Evolutionary conservation across 2,888 invertebrate genomes (phyloP).

Genomic region (Mimas tiliae): DNA sequence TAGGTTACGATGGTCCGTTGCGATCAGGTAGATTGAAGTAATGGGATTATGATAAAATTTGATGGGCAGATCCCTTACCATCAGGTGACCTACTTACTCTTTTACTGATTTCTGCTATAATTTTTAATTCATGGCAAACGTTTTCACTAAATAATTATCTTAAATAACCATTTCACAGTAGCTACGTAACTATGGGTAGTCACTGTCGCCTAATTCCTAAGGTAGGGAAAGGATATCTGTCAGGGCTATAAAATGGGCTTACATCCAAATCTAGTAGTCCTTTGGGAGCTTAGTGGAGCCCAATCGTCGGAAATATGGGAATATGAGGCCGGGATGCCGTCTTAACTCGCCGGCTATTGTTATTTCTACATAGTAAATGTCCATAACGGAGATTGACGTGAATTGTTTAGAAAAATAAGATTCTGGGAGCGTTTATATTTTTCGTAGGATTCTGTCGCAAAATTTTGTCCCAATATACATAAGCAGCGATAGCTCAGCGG

Average conservation of each 20-base stretch:
- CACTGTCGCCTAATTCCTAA: slow-evolving; percentile 31
- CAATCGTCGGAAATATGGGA: slow-evolving; percentile 23
- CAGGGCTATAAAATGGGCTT: slow-evolving; percentile 26
- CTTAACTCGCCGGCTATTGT: slow-evolving; percentile 21
- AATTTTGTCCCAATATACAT: too few species aligned
- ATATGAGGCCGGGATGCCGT: slow-evolving; percentile 12
- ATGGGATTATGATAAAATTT: too few species aligned
- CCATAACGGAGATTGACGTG: slow-evolving; percentile 5
- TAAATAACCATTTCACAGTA: too few species aligned
- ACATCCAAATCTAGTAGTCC: slow-evolving; percentile 23
- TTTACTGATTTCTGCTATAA: too few species aligned
- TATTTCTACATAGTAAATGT: slow-evolving; percentile 16
- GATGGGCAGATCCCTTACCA: too few species aligned
- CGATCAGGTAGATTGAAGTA: too few species aligned
- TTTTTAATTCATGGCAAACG: not conserved
- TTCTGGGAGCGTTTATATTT: not conserved
- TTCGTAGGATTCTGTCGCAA: not conserved
- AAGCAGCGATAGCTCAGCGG: too few species aligned
- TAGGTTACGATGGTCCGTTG: not conserved
- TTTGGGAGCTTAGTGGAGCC: slow-evolving; percentile 14
- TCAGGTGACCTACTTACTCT: too few species aligned
- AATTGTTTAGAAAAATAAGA: not conserved
- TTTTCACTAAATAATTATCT: not conserved
- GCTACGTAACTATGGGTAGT: slow-evolving; percentile 22
- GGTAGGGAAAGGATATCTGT: slow-evolving; percentile 18